Percentiles rank a stretch among this genome's conserved stretches.
These are phyloP conservation scores for Tretioscincus oriximinensis DNA, from an alignment of 2,113 vertebrate genomes.

Conservation along the genomic window DNA sequence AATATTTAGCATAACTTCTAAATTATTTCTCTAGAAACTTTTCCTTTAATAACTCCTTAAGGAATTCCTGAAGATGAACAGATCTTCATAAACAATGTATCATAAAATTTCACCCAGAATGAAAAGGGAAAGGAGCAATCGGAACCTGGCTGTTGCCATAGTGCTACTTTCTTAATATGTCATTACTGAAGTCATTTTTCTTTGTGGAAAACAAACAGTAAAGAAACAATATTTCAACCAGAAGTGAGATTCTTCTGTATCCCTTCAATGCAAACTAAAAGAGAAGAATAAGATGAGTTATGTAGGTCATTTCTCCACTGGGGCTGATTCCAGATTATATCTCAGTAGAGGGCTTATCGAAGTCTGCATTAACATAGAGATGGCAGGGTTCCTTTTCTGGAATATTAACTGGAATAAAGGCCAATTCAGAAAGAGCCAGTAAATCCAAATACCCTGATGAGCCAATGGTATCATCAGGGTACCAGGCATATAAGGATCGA, in stretches of 20 bases:
- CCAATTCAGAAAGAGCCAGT: too few relatives aligned
- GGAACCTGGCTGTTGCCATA: background rate
- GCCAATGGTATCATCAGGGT: background rate
- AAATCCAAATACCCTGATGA: too few relatives aligned
- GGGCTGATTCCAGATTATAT: too few relatives aligned
- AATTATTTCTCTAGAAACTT: background rate
- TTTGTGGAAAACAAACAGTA: background rate
- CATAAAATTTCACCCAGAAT: background rate
- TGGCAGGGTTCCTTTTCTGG: too few relatives aligned
- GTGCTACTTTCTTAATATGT: background rate
- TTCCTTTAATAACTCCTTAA: background rate
- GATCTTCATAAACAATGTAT: background rate
- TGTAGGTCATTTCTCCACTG: too few relatives aligned
- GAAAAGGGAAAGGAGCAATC: too few relatives aligned
- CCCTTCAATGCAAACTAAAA: background rate
- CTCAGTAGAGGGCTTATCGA: too few relatives aligned
- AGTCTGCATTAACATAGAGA: too few relatives aligned
- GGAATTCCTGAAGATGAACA: background rate
- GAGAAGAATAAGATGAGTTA: too few relatives aligned
- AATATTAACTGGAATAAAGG: too few relatives aligned
- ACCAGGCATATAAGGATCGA: too few relatives aligned
- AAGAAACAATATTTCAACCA: background rate
- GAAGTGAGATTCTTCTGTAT: background rate
- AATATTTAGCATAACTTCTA: background rate
- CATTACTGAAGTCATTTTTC: background rate